phyloP scores from a whole-genome alignment of 2,113 vertebrate species.

The Micromys minutus region DNA sequence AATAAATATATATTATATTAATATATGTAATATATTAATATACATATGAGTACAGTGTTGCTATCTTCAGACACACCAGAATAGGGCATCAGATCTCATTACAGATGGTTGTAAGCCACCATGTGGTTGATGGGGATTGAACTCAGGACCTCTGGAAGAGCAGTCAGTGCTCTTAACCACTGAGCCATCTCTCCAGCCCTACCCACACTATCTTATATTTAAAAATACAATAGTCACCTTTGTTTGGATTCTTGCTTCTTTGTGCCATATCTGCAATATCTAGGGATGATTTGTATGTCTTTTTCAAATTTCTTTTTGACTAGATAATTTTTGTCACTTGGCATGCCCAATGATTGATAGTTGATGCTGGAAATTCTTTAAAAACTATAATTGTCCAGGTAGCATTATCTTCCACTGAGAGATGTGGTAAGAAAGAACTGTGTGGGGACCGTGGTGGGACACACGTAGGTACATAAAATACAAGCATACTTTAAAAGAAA shows the following conservation, averaged over 20 bases:
- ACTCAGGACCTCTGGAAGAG: too few relatives aligned
- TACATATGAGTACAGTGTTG: too few relatives aligned
- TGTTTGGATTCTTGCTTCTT: not conserved
- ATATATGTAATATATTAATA: too few relatives aligned
- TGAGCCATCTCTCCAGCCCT: too few relatives aligned
- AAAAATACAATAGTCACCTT: not conserved
- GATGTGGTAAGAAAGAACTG: not conserved
- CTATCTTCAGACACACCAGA: too few relatives aligned
- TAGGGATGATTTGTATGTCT: not conserved
- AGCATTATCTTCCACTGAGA: not conserved
- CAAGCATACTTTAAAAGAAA: too few relatives aligned
- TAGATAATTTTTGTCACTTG: not conserved
- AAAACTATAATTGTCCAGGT: not conserved
- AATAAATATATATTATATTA: too few relatives aligned
- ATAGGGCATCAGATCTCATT: too few relatives aligned
- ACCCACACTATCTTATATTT: slow-evolving; percentile 27
- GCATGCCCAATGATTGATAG: not conserved
- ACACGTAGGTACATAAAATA: not conserved
- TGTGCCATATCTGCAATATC: not conserved
- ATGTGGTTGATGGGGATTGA: too few relatives aligned
- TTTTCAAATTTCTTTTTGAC: not conserved
- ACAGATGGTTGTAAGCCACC: too few relatives aligned
- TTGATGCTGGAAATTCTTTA: not conserved
- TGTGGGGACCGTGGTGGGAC: not conserved
- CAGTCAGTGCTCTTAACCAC: too few relatives aligned